A percentile compares a stretch with the other conserved stretches of the same genome.
Evolutionary conservation across 2,797 vertebrate species (phyloP).

Genomic region (Tiaroga cobitis): DNA sequence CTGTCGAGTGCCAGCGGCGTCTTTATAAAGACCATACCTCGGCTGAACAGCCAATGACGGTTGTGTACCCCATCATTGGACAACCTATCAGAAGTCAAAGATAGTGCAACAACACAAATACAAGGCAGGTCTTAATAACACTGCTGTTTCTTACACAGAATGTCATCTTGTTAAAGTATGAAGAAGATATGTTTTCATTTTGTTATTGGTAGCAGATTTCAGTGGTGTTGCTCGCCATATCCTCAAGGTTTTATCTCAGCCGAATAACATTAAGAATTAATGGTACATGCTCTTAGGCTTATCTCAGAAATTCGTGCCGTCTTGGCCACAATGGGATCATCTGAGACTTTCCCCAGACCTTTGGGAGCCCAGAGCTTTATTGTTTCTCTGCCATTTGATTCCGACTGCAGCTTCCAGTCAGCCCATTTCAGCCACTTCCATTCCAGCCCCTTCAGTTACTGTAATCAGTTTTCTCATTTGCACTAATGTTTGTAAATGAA

Average conservation of each 20-base stretch:
- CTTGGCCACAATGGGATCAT: conserved; percentile 43
- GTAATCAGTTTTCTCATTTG: conserved; percentile 78
- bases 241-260: not conserved
- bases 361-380: conserved; percentile 45
- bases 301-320: conserved; percentile 34
- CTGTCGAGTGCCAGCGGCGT: not conserved
- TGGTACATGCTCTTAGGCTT: conserved; percentile 43
- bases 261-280: conserved; percentile 29
- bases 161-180: not conserved
- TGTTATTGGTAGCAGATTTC: conserved; percentile 5
- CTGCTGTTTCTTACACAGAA: not conserved
- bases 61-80: not conserved
- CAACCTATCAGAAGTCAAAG: not conserved
- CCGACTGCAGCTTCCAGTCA: conserved; percentile 54
- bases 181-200: not conserved
- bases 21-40: not conserved
- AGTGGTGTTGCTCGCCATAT: conserved; percentile 3
- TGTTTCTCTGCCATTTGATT: conserved; percentile 61
- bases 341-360: conserved; percentile 35
- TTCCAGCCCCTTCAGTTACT: conserved; percentile 57
- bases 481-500: conserved; percentile 76
- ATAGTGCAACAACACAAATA: not conserved
- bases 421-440: conserved; percentile 63
- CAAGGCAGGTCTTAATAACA: not conserved
- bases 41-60: not conserved